These are phyloP conservation scores for Cantharis lateralis DNA, from an alignment of 2,888 invertebrate genomes.

Conservation along the genomic window DNA sequence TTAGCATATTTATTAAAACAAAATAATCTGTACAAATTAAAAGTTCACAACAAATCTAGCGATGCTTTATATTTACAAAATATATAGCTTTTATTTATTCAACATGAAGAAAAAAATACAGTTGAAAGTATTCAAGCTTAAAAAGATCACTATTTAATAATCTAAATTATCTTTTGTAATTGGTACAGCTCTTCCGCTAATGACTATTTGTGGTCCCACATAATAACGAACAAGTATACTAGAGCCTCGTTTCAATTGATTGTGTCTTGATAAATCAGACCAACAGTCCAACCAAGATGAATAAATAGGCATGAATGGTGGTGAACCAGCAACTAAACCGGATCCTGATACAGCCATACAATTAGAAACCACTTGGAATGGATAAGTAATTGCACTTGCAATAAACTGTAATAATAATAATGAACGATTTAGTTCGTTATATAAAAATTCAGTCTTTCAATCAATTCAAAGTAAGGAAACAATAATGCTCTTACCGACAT, in stretches of 20 bases:
- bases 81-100: background rate
- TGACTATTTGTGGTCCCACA: conserved; percentile 57
- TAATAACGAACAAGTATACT: conserved; percentile 80
- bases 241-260: conserved; percentile 85
- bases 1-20: background rate
- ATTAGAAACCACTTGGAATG: conserved; percentile 87
- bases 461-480: background rate
- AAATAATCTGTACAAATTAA: background rate
- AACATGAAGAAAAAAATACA: background rate
- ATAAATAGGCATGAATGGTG: conserved; percentile 85
- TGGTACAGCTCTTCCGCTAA: conserved; percentile 47
- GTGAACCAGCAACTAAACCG: conserved; percentile 78
- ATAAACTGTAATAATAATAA: conserved; percentile 64
- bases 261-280: conserved; percentile 73
- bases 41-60: background rate
- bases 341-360: conserved; percentile 88
- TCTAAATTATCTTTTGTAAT: conserved; percentile 31
- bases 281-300: conserved; percentile 82
- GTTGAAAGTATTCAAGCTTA: conserved; percentile 2
- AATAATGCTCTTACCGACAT: conserved; percentile 57
- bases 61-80: background rate
- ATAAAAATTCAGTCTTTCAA: background rate
- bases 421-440: background rate
- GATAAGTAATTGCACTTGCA: conserved; percentile 87
- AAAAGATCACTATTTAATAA: conserved; percentile 11